Conservation (phyloP, 2,888 invertebrate species). For the Tetragonula carbonaria region DNA sequence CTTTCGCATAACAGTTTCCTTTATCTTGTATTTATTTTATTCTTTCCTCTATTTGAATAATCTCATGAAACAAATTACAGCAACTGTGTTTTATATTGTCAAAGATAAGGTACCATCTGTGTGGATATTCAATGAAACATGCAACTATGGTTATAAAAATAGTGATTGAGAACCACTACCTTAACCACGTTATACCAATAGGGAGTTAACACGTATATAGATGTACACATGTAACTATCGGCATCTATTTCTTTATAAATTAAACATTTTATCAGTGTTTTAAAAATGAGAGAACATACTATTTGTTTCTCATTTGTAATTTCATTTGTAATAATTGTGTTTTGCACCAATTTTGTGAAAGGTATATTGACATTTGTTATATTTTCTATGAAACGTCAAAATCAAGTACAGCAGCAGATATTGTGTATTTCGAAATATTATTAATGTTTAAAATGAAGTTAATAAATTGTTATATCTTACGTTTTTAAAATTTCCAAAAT, state of each 20-base stretch:
- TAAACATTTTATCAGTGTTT: conserved; percentile 26
- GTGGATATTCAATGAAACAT: not conserved
- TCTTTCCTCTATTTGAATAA: not conserved
- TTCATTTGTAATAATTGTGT: conserved; percentile 33
- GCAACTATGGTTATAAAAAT: not conserved
- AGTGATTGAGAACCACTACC: conserved; percentile 23
- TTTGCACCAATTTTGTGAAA: conserved; percentile 36
- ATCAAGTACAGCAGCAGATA: not conserved
- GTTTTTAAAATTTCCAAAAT: not conserved
- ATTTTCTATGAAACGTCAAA: conserved; percentile 12
- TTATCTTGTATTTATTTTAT: not conserved
- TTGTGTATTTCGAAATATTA: conserved; percentile 2
- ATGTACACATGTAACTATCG: conserved; percentile 46
- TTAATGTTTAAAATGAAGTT: not conserved
- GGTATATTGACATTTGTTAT: conserved; percentile 14
- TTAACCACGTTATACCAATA: conserved; percentile 59
- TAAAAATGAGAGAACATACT: conserved; percentile 42
- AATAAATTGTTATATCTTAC: not conserved
- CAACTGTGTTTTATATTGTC: not conserved
- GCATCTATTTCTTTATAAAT: conserved; percentile 25
- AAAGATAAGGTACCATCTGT: not conserved
- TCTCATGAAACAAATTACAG: not conserved
- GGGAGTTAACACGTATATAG: conserved; percentile 63
- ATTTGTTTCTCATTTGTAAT: conserved; percentile 23
- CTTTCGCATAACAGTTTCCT: not conserved